A percentile compares a stretch with the other conserved stretches of the same genome.
These are phyloP conservation scores for Hoplostethus mediterraneus DNA, from an alignment of 2,797 vertebrate genomes.

Conservation along the genomic window DNA sequence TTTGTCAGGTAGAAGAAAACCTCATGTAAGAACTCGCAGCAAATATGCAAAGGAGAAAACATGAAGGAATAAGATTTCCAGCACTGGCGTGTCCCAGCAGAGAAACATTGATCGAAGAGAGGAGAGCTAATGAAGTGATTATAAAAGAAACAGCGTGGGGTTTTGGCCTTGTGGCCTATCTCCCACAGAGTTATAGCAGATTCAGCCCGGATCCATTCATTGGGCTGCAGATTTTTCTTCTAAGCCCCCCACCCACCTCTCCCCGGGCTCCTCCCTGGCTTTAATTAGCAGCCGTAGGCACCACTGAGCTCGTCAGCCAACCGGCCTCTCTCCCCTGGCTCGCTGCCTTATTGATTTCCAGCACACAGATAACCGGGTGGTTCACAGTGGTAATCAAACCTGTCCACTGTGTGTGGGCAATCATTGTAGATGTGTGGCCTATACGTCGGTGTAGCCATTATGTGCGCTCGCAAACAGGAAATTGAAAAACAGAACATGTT, in stretches of 20 bases:
- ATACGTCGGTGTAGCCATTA: slow-evolving; percentile 20
- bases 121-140: slow-evolving; percentile 50
- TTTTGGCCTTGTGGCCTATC: slow-evolving; percentile 20
- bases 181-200: slow-evolving; percentile 39
- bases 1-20: slow-evolving; percentile 21
- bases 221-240: slow-evolving; percentile 41
- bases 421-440: slow-evolving; percentile 26
- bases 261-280: slow-evolving; percentile 39
- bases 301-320: slow-evolving; percentile 43
- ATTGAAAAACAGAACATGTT: slow-evolving; percentile 1
- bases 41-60: slow-evolving; percentile 1
- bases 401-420: slow-evolving; percentile 48
- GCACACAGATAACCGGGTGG: slow-evolving; percentile 46
- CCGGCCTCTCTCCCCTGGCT: slow-evolving; percentile 50
- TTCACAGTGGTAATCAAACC: slow-evolving; percentile 54
- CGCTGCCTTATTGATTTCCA: slow-evolving; percentile 69
- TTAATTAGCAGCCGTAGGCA: slow-evolving; percentile 71
- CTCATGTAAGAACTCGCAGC: neutral
- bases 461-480: slow-evolving; percentile 7
- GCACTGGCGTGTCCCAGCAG: neutral
- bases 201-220: slow-evolving; percentile 41
- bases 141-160: slow-evolving; percentile 39
- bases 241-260: slow-evolving; percentile 46
- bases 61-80: neutral
- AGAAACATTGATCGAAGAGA: slow-evolving; percentile 23